Percentiles rank a stretch among this genome's conserved stretches.
These are phyloP conservation scores for Campylorhamphus procurvoides DNA, from an alignment of 2,113 vertebrate genomes.

Conservation along the genomic window DNA sequence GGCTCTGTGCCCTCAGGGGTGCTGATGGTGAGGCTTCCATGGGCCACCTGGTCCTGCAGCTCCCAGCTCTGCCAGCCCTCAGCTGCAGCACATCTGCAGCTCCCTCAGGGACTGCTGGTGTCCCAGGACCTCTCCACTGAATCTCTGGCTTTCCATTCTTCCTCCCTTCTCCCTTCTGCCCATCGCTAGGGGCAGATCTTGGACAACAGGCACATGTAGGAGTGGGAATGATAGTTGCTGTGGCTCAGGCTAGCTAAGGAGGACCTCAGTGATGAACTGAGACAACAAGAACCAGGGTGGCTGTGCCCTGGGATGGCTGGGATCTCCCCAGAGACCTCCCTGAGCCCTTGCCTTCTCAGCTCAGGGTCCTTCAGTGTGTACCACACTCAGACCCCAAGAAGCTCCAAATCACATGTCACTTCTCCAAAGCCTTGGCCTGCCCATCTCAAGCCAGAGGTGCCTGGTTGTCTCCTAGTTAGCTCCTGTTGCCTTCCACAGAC, in stretches of 20 bases:
- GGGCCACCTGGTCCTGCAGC: not conserved
- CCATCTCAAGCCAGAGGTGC: not conserved
- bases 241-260: not conserved
- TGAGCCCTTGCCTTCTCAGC: not conserved
- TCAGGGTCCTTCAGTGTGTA: not conserved
- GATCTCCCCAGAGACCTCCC: not conserved
- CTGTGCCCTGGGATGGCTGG: not conserved
- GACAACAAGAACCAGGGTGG: not conserved
- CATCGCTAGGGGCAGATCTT: not conserved
- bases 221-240: not conserved
- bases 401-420: not conserved
- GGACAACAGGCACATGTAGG: not conserved
- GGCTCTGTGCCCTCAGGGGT: rapidly evolving
- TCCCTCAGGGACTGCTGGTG: not conserved
- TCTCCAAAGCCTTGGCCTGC: not conserved
- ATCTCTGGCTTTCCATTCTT: not conserved
- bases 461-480: not conserved
- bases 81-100: not conserved
- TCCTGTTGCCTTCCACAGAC: not conserved
- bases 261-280: not conserved
- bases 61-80: not conserved
- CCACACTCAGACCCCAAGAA: not conserved
- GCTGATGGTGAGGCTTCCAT: not conserved
- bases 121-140: not conserved
- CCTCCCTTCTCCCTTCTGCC: not conserved